Percentiles rank a stretch among this genome's conserved stretches.
Conservation (phyloP, 2,797 vertebrate species). For the Scolopax rusticola region DNA sequence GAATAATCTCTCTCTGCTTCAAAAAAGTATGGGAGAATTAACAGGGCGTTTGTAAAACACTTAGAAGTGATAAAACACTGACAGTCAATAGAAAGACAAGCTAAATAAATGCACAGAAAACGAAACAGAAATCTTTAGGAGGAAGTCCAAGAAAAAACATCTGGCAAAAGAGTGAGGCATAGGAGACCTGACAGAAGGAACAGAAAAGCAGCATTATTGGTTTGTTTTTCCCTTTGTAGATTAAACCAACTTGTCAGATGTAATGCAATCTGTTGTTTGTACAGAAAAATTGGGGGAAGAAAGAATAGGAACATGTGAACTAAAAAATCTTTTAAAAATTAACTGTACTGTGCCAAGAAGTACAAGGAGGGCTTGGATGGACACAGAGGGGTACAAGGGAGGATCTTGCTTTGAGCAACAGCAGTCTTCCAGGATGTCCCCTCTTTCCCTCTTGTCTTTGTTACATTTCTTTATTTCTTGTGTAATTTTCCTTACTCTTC, state of each 20-base stretch:
- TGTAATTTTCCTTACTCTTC: neutral
- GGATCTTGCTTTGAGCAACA: neutral
- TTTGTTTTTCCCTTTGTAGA: constrained; percentile 45
- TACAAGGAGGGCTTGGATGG: neutral
- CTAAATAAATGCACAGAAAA: neutral
- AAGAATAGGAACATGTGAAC: constrained; percentile 8
- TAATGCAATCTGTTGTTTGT: constrained; percentile 67
- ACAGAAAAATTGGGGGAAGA: constrained; percentile 15
- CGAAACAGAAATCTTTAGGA: neutral
- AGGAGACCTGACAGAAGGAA: constrained; percentile 42
- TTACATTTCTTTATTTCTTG: neutral
- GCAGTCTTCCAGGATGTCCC: neutral
- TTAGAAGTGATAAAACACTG: neutral
- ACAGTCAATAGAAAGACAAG: neutral
- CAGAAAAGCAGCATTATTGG: constrained; percentile 27
- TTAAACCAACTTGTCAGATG: constrained; percentile 18
- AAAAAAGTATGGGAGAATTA: neutral
- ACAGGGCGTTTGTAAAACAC: neutral
- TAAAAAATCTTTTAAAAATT: constrained; percentile 20
- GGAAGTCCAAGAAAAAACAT: constrained; percentile 21
- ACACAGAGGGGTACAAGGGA: neutral
- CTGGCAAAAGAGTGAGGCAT: neutral
- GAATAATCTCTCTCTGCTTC: neutral
- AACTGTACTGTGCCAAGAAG: neutral
- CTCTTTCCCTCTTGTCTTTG: neutral